A percentile compares a stretch with the other conserved stretches of the same genome.
Evolutionary conservation across 1,140 invertebrate species (phyloP).

Genomic region (Meloidogyne chitwoodi): DNA sequence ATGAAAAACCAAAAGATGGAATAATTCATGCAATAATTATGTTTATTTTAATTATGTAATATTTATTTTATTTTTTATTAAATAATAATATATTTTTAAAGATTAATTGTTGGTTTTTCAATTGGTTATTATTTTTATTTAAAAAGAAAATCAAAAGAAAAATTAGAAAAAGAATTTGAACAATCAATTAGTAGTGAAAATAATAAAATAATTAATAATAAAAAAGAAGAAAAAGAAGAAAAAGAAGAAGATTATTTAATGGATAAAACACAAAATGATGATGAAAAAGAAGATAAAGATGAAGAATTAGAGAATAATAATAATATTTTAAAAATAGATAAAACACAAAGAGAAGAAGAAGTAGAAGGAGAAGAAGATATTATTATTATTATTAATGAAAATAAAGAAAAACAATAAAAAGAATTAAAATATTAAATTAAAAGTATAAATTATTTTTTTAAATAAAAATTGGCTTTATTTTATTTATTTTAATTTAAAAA

Average conservation of each 20-base stretch:
- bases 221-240: too few species aligned
- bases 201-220: too few species aligned
- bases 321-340: background rate
- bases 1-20: too few species aligned
- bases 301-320: background rate
- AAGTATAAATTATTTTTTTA: too few species aligned
- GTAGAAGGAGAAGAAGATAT: too few species aligned
- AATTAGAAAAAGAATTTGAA: background rate
- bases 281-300: background rate
- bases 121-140: background rate
- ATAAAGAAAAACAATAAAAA: too few species aligned
- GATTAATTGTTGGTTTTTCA: background rate
- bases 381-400: too few species aligned
- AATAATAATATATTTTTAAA: too few species aligned
- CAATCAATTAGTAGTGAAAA: too few species aligned
- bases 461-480: too few species aligned
- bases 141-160: background rate
- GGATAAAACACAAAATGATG: background rate
- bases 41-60: background rate
- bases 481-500: too few species aligned
- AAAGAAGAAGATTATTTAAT: background rate
- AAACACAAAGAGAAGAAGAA: background rate
- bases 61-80: background rate
- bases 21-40: background rate
- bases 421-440: too few species aligned